Base-by-base conservation (phyloP, 2,797 vertebrate genomes). In the Discoglossus pictus region DNA sequence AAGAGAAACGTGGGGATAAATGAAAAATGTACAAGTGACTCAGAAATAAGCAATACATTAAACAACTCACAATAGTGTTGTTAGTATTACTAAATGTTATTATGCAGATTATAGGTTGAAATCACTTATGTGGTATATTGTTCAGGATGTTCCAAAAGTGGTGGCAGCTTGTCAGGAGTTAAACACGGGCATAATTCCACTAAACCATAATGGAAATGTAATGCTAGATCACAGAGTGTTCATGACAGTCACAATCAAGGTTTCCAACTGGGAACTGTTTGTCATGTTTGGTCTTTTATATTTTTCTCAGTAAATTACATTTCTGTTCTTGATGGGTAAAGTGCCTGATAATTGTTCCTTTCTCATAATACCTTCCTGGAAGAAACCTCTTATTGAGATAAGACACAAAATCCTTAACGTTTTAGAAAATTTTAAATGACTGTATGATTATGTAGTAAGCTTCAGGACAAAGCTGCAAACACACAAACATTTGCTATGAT, bases 61-160 rank as follows among this genome's bases (percentile, higher is more conserved):
- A 12, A 31, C 15, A 48, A 6, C 11, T 24, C 21, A 11, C 39
- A 9, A 34, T 23, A 35, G 38, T 20, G 4, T 25, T 60, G 10
- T 44, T 68, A 47, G 12, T 60, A 43, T 68, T 53, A 36, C 25
- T 36, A 36, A 23, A 68, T 35, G 8, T 43, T 17, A 68, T 60
- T 60, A 54, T 68, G 66, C n/a, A 61, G 56, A 68, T 68, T 53
- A 61, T 46, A 61, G 65, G 55, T 43, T 68, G 56, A 48, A 61
- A 38, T 46, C 48, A 42, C 25, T 60, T 43, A 17, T 4, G 23
- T n/a, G 46, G 36, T 47, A 21, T 56, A 21, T 6, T 39, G 52
- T 47, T 56, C 52, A 47, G n/a, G 4, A 53, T 46, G 47, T 68
- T 53, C 27, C 48, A 42, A 53, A 46, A 59, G 54, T 27, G 15